Base-by-base conservation (phyloP, 2,888 invertebrate genomes). In the Caenorhabditis parvicauda region DNA sequence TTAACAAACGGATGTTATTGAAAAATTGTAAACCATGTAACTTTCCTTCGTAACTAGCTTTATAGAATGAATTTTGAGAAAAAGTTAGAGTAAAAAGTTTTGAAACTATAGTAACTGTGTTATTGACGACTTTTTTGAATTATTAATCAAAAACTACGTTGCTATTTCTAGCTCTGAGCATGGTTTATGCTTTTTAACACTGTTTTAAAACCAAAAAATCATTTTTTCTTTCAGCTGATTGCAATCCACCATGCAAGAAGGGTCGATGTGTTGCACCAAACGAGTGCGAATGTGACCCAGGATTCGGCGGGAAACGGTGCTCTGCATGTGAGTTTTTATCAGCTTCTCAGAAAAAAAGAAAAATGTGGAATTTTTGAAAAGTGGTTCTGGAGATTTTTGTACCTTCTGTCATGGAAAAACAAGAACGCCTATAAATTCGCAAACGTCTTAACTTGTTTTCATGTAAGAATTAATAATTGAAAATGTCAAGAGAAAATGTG, bases 241-340 rank as follows among this genome's bases (percentile, higher is more conserved):
- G 79, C 44, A 66, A 70, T 41, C 75, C 75, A 14, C 69, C 74
- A 1, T 79, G 79, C 54, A 76, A 77, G 43, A 74, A 75, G 46
- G 79, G 79, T 12, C 60, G 62, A 14, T 79, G 79, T 54, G 61
- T 76, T 19, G 72, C 61, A 37, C 78, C 79, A 35, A 68, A 74
- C 58, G 64, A 66, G 9, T 79, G 79, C 51, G 70, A 75, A 41
- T 79, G 79, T 51, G 72, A 71, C 52, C 59, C 71, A 12, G 79
- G 78, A 6, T 79, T 70, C 51, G 75, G 78, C 35, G 79, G 79
- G 6, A 71, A 72, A 46, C 59, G 61, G 7, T 70, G 70, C 29
- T 52, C 67, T 25, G 32, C 64, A n/a, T 60, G 68, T 68, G 25
- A 59, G 65, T 59, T 45, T 55, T 28, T 27, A 32, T 9, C n/a